phyloP scores from a whole-genome alignment of 2,797 vertebrate species.

The Alcedo atthis region DNA sequence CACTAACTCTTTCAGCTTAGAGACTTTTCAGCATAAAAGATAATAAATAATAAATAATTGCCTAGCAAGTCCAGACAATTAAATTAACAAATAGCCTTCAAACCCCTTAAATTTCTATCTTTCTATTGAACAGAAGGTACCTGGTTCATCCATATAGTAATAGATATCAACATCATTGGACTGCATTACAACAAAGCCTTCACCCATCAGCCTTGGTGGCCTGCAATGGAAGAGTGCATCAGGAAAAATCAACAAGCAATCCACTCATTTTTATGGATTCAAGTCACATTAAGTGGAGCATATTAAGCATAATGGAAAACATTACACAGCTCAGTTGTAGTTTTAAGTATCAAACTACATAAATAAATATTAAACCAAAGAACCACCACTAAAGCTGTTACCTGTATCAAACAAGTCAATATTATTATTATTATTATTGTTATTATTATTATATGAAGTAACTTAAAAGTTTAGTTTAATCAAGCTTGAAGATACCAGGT shows the following conservation, averaged over 20 bases:
- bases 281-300: not conserved
- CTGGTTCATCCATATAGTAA: slow-evolving; percentile 98
- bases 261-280: not conserved
- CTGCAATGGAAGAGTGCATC: slow-evolving; percentile 67
- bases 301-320: not conserved
- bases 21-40: not conserved
- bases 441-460: not conserved
- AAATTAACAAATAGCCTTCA: not conserved
- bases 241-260: not conserved
- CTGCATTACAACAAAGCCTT: slow-evolving; percentile 98
- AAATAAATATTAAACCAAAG: not conserved
- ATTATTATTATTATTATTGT: not conserved
- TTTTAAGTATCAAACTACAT: not conserved
- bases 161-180: slow-evolving; percentile 99
- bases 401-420: not conserved
- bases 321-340: not conserved
- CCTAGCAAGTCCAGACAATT: not conserved
- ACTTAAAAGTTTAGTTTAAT: not conserved
- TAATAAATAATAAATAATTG: not conserved
- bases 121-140: slow-evolving; percentile 70
- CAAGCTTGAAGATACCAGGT: not conserved
- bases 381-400: not conserved
- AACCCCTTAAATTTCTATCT: not conserved
- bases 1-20: not conserved
- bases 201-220: slow-evolving; percentile 96